Base-by-base conservation (phyloP, 2,888 invertebrate species). In the Andrena minutula region DNA sequence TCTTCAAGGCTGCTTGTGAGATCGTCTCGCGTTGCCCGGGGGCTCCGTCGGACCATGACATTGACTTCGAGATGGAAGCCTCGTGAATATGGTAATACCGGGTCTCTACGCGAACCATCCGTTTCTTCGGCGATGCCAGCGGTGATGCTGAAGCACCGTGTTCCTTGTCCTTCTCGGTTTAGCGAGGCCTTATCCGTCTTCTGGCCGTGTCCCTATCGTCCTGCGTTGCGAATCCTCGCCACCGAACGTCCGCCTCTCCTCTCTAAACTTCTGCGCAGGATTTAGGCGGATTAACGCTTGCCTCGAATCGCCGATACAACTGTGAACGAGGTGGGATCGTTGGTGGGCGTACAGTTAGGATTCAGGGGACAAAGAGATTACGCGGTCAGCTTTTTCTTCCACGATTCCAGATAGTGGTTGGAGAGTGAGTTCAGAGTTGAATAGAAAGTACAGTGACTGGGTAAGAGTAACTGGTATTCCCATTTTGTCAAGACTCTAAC, bases 31-130 rank as follows among this genome's bases (percentile, higher is more conserved):
- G 77, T 78, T 79, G 87, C 87, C 79, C 80, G 60, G 80, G 32
- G 84, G 77, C 83, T 82, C 71, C 80, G 66, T 83, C 80, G 79
- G 90, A 83, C 91, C 91, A 84, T 91, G 91, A 91, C 92, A 91
- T 92, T 91, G 91, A 92, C 90, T 90, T 79, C 79, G 86, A 83
- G 88, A 89, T 88, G 86, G 89, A 88, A 89, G 84, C 80, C 89
- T 91, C 89, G 89, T 89, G 90, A 91, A 91, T 91, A 91, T 91
- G 91, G 89, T 89, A 91, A 91, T 91, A 88, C 79, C 64, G 64
- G 81, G 71, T 66, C 75, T 69, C 58, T 65, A 71, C 76, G 63
- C 75, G 61, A 68, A 49, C 68, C 66, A 71, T 86, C 82, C 78
- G 70, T 82, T 85, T 83, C 79, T 71, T 58, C 70, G 65, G 32